Conservation (phyloP, 1,140 invertebrate species). For the Drosophila pachea region DNA sequence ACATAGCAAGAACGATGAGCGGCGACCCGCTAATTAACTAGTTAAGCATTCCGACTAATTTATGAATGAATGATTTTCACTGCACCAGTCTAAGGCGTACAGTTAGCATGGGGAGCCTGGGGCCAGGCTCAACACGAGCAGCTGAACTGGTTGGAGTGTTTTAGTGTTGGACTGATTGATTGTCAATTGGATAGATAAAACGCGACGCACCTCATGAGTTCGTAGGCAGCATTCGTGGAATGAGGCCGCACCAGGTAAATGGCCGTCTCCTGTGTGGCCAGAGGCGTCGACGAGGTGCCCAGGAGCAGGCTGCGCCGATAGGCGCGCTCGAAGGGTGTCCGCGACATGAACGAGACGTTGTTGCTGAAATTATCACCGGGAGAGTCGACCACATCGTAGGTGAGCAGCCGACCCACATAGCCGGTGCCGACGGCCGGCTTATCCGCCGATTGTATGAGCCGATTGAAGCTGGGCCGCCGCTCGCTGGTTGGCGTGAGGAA, state of each 20-base stretch:
- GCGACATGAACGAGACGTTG: constrained; percentile 62
- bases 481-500: constrained; percentile 73
- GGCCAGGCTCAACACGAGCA: neutral
- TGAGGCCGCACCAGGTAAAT: constrained; percentile 60
- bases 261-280: constrained; percentile 50
- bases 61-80: neutral
- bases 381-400: constrained; percentile 68
- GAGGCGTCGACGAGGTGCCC: constrained; percentile 46
- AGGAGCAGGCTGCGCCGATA: constrained; percentile 67
- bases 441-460: constrained; percentile 62
- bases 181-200: constrained; percentile 25
- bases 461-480: constrained; percentile 59
- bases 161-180: constrained; percentile 1
- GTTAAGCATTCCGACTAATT: neutral
- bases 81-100: neutral
- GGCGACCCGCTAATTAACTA: neutral
- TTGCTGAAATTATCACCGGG: constrained; percentile 41
- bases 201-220: constrained; percentile 78
- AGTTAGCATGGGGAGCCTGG: neutral
- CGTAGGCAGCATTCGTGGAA: constrained; percentile 75
- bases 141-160: neutral
- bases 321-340: constrained; percentile 74
- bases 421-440: constrained; percentile 45
- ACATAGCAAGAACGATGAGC: neutral
- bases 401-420: constrained; percentile 59